Conservation (phyloP, 2,113 vertebrate genomes). For the Lontra canadensis region DNA sequence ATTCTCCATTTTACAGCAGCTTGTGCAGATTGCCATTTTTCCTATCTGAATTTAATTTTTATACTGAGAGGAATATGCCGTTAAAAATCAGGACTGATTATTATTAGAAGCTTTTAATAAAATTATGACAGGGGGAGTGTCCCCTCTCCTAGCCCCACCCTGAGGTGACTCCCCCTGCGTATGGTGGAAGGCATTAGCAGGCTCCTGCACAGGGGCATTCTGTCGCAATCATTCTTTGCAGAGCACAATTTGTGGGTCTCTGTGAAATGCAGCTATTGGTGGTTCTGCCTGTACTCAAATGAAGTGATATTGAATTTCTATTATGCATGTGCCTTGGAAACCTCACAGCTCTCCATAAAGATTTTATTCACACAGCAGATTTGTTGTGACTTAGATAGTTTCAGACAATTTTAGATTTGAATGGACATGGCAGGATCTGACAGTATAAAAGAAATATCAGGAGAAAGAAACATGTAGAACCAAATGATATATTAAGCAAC, state of each 20-base stretch:
- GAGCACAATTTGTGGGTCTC: slow-evolving; percentile 84
- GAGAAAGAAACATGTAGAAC: slow-evolving; percentile 81
- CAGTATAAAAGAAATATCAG: slow-evolving; percentile 85
- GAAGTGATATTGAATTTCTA: slow-evolving; percentile 87
- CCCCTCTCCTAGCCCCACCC: slow-evolving; percentile 27
- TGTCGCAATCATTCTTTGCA: slow-evolving; percentile 83
- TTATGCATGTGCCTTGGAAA: slow-evolving; percentile 87
- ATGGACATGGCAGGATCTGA: slow-evolving; percentile 87
- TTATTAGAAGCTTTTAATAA: slow-evolving; percentile 77
- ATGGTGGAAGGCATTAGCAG: slow-evolving; percentile 75
- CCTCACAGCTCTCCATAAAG: slow-evolving; percentile 86
- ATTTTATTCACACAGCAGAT: slow-evolving; percentile 88
- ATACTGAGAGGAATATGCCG: slow-evolving; percentile 63
- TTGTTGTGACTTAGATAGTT: slow-evolving; percentile 88
- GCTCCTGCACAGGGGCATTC: slow-evolving; percentile 73
- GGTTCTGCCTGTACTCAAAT: slow-evolving; percentile 80
- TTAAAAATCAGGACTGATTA: slow-evolving; percentile 77
- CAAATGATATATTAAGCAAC: slow-evolving; percentile 84
- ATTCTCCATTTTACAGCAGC: slow-evolving; percentile 59
- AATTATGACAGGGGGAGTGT: slow-evolving; percentile 72
- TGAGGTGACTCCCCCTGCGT: slow-evolving; percentile 75
- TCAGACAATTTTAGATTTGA: slow-evolving; percentile 88
- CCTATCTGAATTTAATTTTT: slow-evolving; percentile 78
- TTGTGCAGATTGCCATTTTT: slow-evolving; percentile 73
- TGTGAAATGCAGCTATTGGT: slow-evolving; percentile 81